Evolutionary conservation across 2,113 vertebrate species (phyloP).

Genomic region (Lampris incognitus): DNA sequence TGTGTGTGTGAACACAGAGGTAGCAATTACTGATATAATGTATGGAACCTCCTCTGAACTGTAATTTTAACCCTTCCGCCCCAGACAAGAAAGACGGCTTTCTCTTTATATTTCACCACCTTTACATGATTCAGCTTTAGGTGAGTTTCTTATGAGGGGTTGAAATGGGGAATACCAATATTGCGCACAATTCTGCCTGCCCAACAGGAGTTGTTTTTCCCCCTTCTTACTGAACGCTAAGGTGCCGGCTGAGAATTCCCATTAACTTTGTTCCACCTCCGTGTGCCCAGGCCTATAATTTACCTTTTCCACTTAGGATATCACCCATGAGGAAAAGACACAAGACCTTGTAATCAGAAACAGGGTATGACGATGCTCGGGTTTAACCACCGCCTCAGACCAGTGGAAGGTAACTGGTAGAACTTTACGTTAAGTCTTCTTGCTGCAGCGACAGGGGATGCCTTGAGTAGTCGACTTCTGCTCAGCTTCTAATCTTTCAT

Average conservation of each 20-base stretch:
- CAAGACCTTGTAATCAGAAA: slow-evolving; percentile 26
- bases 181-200: slow-evolving; percentile 31
- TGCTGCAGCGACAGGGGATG: slow-evolving; percentile 10
- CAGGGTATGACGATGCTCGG: slow-evolving; percentile 9
- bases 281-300: slow-evolving; percentile 49
- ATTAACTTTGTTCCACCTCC: slow-evolving; percentile 39
- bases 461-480: slow-evolving; percentile 18
- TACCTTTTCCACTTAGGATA: slow-evolving; percentile 45
- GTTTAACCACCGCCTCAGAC: slow-evolving; percentile 48
- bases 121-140: slow-evolving; percentile 47
- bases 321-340: slow-evolving; percentile 9
- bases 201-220: slow-evolving; percentile 24
- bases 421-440: slow-evolving; percentile 41
- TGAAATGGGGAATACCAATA: slow-evolving; percentile 58
- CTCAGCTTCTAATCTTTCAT: no score
- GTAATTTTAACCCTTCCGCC: slow-evolving; percentile 67
- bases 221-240: slow-evolving; percentile 35
- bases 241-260: slow-evolving; percentile 33
- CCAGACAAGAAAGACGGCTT: slow-evolving; percentile 48
- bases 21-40: slow-evolving; percentile 67
- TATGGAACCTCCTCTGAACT: slow-evolving; percentile 47
- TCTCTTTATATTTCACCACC: slow-evolving; percentile 55
- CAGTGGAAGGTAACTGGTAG: slow-evolving; percentile 68
- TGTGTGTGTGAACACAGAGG: slow-evolving; percentile 51
- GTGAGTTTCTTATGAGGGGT: slow-evolving; percentile 44